phyloP scores from a whole-genome alignment of 2,797 vertebrate genomes.

The Myotis daubentonii region DNA sequence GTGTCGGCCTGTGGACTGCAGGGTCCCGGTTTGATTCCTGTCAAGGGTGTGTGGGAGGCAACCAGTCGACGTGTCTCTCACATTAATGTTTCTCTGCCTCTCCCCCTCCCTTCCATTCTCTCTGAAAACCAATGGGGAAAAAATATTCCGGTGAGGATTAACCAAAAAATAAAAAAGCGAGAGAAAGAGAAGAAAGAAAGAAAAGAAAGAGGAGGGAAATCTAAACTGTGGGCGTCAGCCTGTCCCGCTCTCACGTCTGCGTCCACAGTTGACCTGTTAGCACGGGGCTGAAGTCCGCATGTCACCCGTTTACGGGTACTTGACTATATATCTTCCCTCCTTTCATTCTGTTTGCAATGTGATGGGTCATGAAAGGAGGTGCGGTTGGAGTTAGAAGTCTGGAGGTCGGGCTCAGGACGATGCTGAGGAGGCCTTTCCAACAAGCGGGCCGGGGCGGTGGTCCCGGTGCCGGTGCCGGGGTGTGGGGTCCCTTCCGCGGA shows the following conservation, averaged over 20 bases:
- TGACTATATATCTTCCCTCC: not conserved
- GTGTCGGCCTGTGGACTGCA: too few species aligned
- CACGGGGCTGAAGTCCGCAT: not conserved
- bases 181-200: too few species aligned
- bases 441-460: too few species aligned
- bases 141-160: too few species aligned
- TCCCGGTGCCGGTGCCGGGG: too few species aligned
- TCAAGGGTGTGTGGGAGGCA: too few species aligned
- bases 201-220: not conserved
- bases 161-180: too few species aligned
- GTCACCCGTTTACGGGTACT: not conserved
- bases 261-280: not conserved
- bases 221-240: not conserved
- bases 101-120: too few species aligned
- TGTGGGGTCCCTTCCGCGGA: not conserved
- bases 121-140: too few species aligned
- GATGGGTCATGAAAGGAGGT: not conserved
- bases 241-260: fast-evolving
- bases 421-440: not conserved
- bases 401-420: not conserved
- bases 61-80: too few species aligned
- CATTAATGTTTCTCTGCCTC: too few species aligned
- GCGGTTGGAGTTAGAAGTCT: not conserved
- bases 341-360: not conserved
- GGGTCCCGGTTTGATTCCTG: too few species aligned